A percentile compares a stretch with the other conserved stretches of the same genome.
phyloP scores from a whole-genome alignment of 2,888 invertebrate species.

The Glaucopsyche alexis region DNA sequence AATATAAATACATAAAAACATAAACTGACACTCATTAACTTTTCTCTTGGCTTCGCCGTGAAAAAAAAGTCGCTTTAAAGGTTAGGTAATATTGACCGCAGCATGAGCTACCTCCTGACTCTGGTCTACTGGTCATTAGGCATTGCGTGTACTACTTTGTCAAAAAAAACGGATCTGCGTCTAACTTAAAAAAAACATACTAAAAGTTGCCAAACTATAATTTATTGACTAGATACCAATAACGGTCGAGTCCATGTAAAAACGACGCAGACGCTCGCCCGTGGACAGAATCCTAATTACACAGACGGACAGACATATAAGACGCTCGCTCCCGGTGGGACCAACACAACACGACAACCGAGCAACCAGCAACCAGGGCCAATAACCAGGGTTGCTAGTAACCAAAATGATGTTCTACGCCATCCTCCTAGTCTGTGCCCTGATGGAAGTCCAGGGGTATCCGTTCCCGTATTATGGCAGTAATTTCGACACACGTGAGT shows the following conservation, averaged over 20 bases:
- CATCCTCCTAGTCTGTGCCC: constrained; percentile 53
- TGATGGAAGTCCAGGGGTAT: constrained; percentile 57
- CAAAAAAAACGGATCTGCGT: background rate
- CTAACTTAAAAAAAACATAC: background rate
- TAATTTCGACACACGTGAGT: constrained; percentile 69
- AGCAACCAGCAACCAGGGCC: constrained; percentile 49
- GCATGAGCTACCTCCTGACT: no score
- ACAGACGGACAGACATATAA: constrained; percentile 64
- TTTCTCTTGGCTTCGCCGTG: no score
- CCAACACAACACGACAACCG: constrained; percentile 56
- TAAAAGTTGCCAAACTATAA: background rate
- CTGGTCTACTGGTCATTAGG: no score
- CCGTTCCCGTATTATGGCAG: constrained; percentile 68
- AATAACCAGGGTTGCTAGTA: constrained; percentile 43
- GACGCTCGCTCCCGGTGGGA: constrained; percentile 52
- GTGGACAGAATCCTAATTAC: constrained; percentile 70
- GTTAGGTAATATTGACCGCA: no score
- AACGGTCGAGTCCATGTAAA: constrained; percentile 59
- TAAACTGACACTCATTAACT: no score
- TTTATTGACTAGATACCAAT: constrained; percentile 51
- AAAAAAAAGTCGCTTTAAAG: no score
- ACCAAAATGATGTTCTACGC: constrained; percentile 50
- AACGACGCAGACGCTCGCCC: constrained; percentile 59
- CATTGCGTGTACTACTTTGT: no score
- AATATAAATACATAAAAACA: no score